Percentiles rank a stretch among this genome's conserved stretches.
phyloP scores from a whole-genome alignment of 2,888 invertebrate genomes.

The Noctua fimbriata region DNA sequence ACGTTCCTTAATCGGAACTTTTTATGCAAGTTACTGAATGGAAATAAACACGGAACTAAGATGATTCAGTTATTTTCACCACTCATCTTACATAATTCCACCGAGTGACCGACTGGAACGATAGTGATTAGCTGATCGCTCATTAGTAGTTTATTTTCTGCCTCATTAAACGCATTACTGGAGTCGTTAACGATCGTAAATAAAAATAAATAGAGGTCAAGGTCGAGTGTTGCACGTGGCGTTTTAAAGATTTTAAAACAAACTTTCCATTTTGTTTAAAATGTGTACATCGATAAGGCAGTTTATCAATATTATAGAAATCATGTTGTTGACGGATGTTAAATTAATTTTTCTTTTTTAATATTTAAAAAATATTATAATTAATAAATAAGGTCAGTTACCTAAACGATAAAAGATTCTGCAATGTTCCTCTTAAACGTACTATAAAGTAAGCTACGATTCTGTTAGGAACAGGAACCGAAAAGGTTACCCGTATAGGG shows the following conservation, averaged over 20 bases:
- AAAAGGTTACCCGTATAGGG: background rate
- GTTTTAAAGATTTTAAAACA: background rate
- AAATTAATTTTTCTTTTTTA: background rate
- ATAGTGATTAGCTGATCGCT: constrained; percentile 11
- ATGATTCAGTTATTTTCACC: constrained; percentile 16
- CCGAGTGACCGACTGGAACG: constrained; percentile 23
- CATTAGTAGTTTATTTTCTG: constrained; percentile 46
- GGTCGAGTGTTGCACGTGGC: background rate
- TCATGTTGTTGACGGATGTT: background rate
- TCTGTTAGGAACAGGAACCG: background rate
- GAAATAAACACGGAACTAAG: constrained; percentile 23
- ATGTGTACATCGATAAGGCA: background rate
- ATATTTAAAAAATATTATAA: background rate
- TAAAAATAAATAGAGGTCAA: constrained; percentile 15
- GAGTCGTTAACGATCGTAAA: constrained; percentile 4
- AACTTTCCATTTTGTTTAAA: background rate
- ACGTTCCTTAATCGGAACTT: background rate
- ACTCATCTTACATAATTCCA: constrained; percentile 14
- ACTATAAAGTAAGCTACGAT: background rate
- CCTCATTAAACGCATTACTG: constrained; percentile 33
- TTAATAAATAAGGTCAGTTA: background rate
- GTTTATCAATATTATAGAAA: too few relatives aligned
- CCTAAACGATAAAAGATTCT: background rate
- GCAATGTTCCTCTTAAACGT: too few relatives aligned
- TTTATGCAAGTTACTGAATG: background rate